Evolutionary conservation across 2,888 invertebrate species (phyloP), one percentile per base, ranked within the genome.

Genomic region (Ceramica pisi): DNA sequence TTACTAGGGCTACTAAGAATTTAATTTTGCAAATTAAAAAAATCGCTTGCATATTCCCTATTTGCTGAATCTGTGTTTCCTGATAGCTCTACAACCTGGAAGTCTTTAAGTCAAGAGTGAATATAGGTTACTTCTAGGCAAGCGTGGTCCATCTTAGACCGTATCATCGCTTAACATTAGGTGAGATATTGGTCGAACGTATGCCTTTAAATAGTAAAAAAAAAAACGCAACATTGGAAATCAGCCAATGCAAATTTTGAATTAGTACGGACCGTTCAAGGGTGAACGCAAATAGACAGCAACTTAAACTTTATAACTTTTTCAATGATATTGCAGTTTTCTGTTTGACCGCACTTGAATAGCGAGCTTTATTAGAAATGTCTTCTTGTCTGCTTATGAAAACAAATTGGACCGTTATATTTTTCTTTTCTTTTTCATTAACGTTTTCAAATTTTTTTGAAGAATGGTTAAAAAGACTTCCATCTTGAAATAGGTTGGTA

Each of bases 301-400:
- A 51, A 57, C 44, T 44, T 67, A 44, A 51, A 57, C 44, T 44
- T 67, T 55, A 60, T 62, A 66, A 74, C 26, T 10, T 46, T 63
- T 56, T n/a, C 59, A 67, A 31, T 67, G 44, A 51, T 60, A 74
- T 74, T 80, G 67, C 57, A 63, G 50, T 80, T 77, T 77, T 75
- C 55, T 67, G n/a, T 59, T 46, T 31, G 53, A 64, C 60, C 10
- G 63, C 55, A 80, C 31, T 23, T 68, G 23, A 80, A 64, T 75
- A 23, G 48, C 50, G 50, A 16, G 12, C 12, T 26, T 61, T 75
- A 67, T 68, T 74, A 76, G 74, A 80, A 74, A 67, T n/a, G 23
- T 3, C 16, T 63, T 48, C 60, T 65, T 76, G 23, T 3, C 16
- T 64, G 53, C 60, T 65, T 76, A 55, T 55, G 56, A 65, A 61